Evolutionary conservation across 2,888 invertebrate species (phyloP).

Genomic region (Lochmaea crataegi): DNA sequence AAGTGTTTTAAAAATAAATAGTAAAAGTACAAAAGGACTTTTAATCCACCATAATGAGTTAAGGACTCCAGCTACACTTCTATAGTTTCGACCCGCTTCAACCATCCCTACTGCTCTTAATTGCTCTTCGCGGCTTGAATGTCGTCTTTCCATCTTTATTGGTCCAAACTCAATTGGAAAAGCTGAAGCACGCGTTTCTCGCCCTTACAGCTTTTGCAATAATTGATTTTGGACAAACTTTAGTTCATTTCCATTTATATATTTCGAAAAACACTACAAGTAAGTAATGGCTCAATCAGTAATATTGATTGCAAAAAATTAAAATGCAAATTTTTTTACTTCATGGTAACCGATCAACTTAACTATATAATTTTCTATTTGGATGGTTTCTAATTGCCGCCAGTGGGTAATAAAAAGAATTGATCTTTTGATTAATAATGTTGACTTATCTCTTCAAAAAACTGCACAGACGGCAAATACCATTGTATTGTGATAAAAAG

Average conservation of each 20-base stretch:
- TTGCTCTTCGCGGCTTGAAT: no score
- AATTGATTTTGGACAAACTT: not conserved
- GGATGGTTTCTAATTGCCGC: not conserved
- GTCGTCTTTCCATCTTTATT: no score
- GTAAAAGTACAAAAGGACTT: no score
- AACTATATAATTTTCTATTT: not conserved
- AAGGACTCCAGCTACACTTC: no score
- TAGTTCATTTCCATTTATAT: not conserved
- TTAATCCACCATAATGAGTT: no score
- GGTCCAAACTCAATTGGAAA: no score
- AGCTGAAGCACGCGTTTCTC: no score
- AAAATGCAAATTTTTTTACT: not conserved
- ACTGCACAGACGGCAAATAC: not conserved
- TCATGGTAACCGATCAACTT: not conserved
- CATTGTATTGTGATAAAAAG: not conserved
- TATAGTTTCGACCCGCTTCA: no score
- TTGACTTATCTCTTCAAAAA: not conserved
- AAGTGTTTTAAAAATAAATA: no score
- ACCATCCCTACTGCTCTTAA: no score
- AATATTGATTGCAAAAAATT: not conserved
- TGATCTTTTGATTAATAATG: not conserved
- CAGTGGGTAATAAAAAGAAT: not conserved
- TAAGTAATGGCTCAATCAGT: not conserved
- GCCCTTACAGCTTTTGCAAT: no score
- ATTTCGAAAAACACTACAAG: not conserved